phyloP scores from a whole-genome alignment of 1,140 invertebrate genomes.

The Drosophila insularis region DNA sequence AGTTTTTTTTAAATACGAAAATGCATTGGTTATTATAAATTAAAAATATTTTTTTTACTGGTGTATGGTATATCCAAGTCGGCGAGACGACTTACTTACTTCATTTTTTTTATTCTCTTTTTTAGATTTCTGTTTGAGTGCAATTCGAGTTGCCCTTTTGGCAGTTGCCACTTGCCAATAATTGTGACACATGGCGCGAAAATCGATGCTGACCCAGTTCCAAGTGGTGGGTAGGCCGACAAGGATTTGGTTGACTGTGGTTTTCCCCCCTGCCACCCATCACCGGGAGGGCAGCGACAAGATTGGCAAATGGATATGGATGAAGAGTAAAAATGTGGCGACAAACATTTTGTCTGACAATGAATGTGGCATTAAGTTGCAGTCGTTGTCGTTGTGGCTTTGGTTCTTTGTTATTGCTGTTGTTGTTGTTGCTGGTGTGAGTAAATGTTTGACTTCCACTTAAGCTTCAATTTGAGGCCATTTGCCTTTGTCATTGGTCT shows the following conservation, averaged over 20 bases:
- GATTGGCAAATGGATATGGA: neutral
- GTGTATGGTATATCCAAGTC: too few relatives aligned
- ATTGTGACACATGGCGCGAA: slow-evolving; percentile 75
- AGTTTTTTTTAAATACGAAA: too few relatives aligned
- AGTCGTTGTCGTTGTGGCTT: slow-evolving; percentile 14
- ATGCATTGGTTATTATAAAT: too few relatives aligned
- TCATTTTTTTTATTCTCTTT: slow-evolving; percentile 10
- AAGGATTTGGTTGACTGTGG: slow-evolving; percentile 25
- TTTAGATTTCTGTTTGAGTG: slow-evolving; percentile 35
- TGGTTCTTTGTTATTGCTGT: neutral
- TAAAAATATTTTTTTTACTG: too few relatives aligned
- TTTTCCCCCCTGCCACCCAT: neutral
- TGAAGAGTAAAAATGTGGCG: slow-evolving; percentile 12
- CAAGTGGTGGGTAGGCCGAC: slow-evolving; percentile 31
- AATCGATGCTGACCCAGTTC: slow-evolving; percentile 78
- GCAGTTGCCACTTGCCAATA: slow-evolving; percentile 43
- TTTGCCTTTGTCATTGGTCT: slow-evolving; percentile 26
- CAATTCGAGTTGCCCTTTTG: slow-evolving; percentile 32
- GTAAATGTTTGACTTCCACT: slow-evolving; percentile 77
- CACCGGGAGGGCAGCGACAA: too few relatives aligned
- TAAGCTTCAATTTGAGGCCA: slow-evolving; percentile 30
- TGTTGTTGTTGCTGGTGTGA: slow-evolving; percentile 21
- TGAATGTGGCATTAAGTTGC: slow-evolving; percentile 77
- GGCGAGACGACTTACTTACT: too few relatives aligned
- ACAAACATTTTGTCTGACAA: slow-evolving; percentile 33